These are phyloP conservation scores for Lethenteron reissneri DNA, from an alignment of 2,113 vertebrate genomes.

Conservation along the genomic window DNA sequence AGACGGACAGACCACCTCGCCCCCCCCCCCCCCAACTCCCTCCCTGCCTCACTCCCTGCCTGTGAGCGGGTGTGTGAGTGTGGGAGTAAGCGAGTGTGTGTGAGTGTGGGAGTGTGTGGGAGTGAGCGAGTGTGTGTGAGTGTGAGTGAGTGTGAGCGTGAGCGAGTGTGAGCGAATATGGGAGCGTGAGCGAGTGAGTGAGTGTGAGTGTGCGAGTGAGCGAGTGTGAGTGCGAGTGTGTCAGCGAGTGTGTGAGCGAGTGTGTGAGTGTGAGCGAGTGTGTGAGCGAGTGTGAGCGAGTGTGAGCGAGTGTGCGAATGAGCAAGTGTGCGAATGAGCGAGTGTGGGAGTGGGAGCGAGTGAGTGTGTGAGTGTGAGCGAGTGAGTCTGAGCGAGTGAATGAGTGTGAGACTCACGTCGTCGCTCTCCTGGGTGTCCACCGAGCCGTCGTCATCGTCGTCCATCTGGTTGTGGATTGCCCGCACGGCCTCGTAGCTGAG, in stretches of 20 bases:
- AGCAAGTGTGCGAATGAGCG: not conserved
- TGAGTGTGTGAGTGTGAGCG: not conserved
- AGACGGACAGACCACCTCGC: too few species aligned
- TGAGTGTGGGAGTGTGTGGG: too few species aligned
- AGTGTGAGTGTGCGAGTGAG: slow-evolving; percentile 4
- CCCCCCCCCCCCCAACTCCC: too few species aligned
- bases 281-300: slow-evolving; percentile 3
- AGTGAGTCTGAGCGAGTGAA: slow-evolving; percentile 4
- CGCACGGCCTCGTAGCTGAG: slow-evolving; percentile 72
- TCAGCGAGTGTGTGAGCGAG: not conserved
- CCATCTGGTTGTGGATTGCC: slow-evolving; percentile 92
- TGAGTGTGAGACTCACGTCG: slow-evolving; percentile 41
- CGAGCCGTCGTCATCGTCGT: slow-evolving; percentile 89
- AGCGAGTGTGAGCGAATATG: slow-evolving; percentile 6
- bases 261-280: not conserved
- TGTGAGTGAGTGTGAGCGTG: too few species aligned
- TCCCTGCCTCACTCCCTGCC: too few species aligned
- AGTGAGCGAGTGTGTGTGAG: not conserved
- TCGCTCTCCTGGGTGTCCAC: slow-evolving; percentile 96
- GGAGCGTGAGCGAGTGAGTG: slow-evolving; percentile 8
- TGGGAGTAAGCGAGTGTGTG: too few species aligned
- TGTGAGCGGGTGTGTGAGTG: too few species aligned
- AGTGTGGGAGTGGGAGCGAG: not conserved
- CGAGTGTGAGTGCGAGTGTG: not conserved
- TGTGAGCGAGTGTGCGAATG: not conserved